These are phyloP conservation scores for Latheticus oryzae DNA, from an alignment of 2,888 invertebrate species.

Conservation along the genomic window DNA sequence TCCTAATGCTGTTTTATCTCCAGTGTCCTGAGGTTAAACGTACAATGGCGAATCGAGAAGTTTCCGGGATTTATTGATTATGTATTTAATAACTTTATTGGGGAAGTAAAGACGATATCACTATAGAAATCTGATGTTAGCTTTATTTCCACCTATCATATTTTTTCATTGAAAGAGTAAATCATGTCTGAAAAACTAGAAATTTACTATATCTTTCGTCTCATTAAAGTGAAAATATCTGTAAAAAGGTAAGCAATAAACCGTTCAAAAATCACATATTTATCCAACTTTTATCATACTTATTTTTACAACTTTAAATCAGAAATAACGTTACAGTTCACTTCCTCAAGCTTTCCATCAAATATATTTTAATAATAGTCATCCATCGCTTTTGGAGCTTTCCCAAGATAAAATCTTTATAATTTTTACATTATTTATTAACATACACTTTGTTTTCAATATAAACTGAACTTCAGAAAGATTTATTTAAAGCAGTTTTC, in stretches of 20 bases:
- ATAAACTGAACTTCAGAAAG: not conserved
- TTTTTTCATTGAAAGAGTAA: not conserved
- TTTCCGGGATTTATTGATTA: conserved; percentile 30
- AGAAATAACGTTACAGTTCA: no score
- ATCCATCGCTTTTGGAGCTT: no score
- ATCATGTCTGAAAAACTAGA: conserved; percentile 3
- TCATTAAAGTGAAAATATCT: conserved; percentile 4
- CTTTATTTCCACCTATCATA: not conserved
- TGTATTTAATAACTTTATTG: conserved; percentile 30
- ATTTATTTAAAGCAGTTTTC: conserved; percentile 8
- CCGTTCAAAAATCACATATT: conserved; percentile 3
- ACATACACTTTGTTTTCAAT: no score
- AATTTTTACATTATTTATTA: no score
- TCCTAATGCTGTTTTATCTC: conserved; percentile 22
- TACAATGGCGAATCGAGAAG: conserved; percentile 14
- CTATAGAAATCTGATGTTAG: conserved; percentile 6
- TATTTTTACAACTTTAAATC: no score
- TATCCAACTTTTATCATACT: no score
- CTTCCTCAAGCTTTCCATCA: no score
- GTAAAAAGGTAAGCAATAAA: conserved; percentile 1
- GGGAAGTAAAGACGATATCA: conserved; percentile 9
- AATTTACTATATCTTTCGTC: no score
- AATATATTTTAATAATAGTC: no score
- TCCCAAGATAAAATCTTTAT: no score
- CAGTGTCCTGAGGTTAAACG: conserved; percentile 21